These are phyloP conservation scores for Agonopterix alstromeriana DNA, from an alignment of 2,888 invertebrate genomes.

Conservation along the genomic window DNA sequence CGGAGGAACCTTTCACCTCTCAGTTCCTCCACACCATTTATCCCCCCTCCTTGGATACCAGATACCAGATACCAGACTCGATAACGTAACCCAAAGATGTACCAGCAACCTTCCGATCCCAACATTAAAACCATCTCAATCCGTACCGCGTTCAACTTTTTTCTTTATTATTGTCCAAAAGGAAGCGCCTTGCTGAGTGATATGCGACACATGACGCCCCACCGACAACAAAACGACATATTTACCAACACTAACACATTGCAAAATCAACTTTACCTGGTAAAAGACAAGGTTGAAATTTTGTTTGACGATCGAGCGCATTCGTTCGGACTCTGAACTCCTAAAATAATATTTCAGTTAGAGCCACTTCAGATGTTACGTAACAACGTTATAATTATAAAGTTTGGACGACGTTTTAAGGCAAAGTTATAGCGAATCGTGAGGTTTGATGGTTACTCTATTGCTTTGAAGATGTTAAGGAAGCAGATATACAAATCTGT, in stretches of 20 bases:
- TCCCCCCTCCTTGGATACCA: too few species aligned
- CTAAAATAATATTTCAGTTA: conserved; percentile 74
- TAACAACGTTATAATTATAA: conserved; percentile 69
- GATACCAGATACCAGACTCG: too few species aligned
- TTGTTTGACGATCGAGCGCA: conserved; percentile 20
- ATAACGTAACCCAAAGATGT: too few species aligned
- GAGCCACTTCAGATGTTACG: conserved; percentile 66
- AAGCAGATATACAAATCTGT: too few species aligned
- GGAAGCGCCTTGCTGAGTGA: conserved; percentile 70
- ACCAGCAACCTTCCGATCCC: neutral
- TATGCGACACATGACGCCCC: conserved; percentile 68
- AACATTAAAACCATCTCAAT: conserved; percentile 26
- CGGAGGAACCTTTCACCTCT: too few species aligned
- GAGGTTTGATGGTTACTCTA: conserved; percentile 14
- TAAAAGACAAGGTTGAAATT: conserved; percentile 38
- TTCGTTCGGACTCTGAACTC: conserved; percentile 63
- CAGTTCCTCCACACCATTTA: too few species aligned
- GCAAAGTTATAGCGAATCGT: conserved; percentile 42
- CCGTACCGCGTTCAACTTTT: conserved; percentile 25
- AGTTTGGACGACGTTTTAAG: conserved; percentile 55
- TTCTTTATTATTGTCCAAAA: conserved; percentile 67
- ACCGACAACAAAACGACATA: conserved; percentile 39
- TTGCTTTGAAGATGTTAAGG: neutral
- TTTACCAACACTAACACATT: conserved; percentile 18
- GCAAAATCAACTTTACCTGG: conserved; percentile 48